Evolutionary conservation across 2,888 invertebrate genomes (phyloP), one percentile per base, ranked within the genome.

Genomic region (Lampropteryx suffumata): DNA sequence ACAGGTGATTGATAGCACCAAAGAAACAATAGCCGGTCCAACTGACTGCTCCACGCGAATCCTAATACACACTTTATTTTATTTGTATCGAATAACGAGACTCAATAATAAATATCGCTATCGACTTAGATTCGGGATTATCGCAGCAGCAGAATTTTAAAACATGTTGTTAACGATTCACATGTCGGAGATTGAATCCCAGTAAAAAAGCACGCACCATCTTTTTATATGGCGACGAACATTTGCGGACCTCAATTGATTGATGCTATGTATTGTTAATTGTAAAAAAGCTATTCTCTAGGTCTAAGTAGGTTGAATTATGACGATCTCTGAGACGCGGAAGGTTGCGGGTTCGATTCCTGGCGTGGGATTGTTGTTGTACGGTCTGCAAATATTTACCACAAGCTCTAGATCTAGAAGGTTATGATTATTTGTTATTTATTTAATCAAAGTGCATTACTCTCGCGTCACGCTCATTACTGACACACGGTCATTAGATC

Each of bases 1-100:
- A 79, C 81, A 76, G 59, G 80, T 90, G 90, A 90, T 90, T 90
- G 90, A 90, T 90, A 80, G 86, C 84, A 72, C 69, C 69, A 65
- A 71, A 82, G 84, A 86, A 87, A 90, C 90, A 90, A 90, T 90
- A 82, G 90, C 79, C 82, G 80, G 74, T 81, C 74, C 65, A 65
- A 66, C 71, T 73, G 73, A 75, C 77, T 74, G 80, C 82, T 82
- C 58, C 77, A 79, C 34, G 86, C 86, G 88, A 90, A 85, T 89
- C 80, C 83, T 88, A 90, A 90, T 88, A 87, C 84, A 86, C 82
- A 84, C 83, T 86, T 89, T 86, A 83, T 88, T 89, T 90, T 88
- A 85, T 87, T 90, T 88, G 80, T 79, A 69, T 65, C 67, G 79
- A 78, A 86, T 83, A 85, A 86, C 81, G 82, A 83, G 81, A 76